These are phyloP conservation scores for Cataglyphis altisquamis DNA, from an alignment of 2,888 invertebrate genomes.

Conservation along the genomic window DNA sequence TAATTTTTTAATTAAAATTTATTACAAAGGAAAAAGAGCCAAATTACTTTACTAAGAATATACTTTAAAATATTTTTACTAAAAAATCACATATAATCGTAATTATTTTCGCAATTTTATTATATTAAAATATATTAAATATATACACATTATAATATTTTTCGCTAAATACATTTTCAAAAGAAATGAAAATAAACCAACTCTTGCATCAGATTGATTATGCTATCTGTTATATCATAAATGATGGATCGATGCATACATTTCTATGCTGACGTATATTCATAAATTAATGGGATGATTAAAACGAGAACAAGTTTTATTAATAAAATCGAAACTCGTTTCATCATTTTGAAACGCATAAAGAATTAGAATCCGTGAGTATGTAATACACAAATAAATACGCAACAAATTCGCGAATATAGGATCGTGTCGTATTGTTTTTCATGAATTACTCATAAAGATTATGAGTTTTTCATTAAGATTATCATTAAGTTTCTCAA, in stretches of 20 bases:
- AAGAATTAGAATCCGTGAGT: not conserved
- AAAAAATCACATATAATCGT: not conserved
- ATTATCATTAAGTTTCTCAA: not conserved
- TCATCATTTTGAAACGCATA: not conserved
- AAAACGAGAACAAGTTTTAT: not conserved
- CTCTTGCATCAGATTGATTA: slow-evolving; percentile 21
- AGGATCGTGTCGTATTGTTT: not conserved
- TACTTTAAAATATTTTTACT: not conserved
- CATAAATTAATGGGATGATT: not conserved
- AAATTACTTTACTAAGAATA: not conserved
- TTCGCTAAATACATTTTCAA: not conserved
- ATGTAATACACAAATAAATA: not conserved
- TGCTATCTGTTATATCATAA: not conserved
- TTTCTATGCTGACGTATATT: not conserved
- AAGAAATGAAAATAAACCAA: slow-evolving; percentile 18
- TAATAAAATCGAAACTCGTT: not conserved
- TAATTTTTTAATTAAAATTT: not conserved
- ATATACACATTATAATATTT: not conserved
- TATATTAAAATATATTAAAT: not conserved
- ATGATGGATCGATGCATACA: not conserved
- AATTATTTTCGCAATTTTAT: not conserved
- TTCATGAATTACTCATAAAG: not conserved
- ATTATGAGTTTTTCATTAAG: not conserved
- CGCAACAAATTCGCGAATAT: not conserved
- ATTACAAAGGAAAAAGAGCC: not conserved